Evolutionary conservation across 1,140 invertebrate species (phyloP), one percentile per base, ranked within the genome.

Genomic region (Hyphantria cunea): DNA sequence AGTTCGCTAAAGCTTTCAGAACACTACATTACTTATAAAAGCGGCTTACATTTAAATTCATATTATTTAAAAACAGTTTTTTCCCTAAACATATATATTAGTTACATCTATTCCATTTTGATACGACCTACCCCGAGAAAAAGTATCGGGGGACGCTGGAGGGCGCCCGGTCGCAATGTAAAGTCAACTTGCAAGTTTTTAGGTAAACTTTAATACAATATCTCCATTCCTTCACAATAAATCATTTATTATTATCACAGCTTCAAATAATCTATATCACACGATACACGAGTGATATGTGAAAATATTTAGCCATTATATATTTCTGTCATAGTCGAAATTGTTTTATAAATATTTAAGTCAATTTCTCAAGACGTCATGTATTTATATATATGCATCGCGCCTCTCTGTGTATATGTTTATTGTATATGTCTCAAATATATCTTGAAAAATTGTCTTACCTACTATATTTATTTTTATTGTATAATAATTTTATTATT

Each of bases 1-100:
- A 77, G 69, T 72, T 66, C 70, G 68, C 79, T 85, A 82, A 86
- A 86, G 82, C 84, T 80, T 74, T 72, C 44, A 72, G 67, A 72
- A 78, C 70, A 70, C 81, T 86, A 84, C 77, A 56, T 63, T 66
- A 72, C 59, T 73, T 76, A 58, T 68, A 67, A 70, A 84, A 83
- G 76, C 75, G 39, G 65, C 64, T 79, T 77, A 77, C 44, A 68
- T 54, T 59, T 49, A 50, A 50, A 50, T 50, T 41, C 54, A 48
- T 25, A 32, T 49, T 45, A 66, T 32, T 66, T 45, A 41, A 52
- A 51, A 62, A 59, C 59, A 60, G 42, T 47, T 62, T 50, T 55
- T 50, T 62, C 56, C 31, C 41, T 25, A 25, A 25, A 25, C 17
- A 25, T 52, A 41, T 64, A 64, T 49, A 58, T 60, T 60, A 50